phyloP scores from a whole-genome alignment of 1,140 invertebrate species.

The Zophobas morio region DNA sequence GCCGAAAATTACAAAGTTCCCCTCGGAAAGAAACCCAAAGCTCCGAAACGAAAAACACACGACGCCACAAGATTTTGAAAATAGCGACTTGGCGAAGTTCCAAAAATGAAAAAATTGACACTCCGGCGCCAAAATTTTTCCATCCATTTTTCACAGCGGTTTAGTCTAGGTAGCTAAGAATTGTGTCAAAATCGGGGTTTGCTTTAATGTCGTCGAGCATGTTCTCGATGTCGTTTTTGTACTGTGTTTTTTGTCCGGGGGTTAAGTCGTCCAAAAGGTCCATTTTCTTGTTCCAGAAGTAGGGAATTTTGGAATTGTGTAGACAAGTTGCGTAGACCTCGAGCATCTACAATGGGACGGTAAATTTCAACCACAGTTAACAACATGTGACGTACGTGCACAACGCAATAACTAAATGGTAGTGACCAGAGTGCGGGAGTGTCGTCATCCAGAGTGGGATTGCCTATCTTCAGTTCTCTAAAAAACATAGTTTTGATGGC shows the following conservation, averaged over 20 bases:
- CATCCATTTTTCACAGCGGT: too few species aligned
- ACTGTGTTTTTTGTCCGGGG: neutral
- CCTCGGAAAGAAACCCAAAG: too few species aligned
- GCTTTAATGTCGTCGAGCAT: neutral
- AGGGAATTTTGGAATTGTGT: conserved; percentile 65
- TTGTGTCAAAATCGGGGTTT: neutral
- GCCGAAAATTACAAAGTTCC: too few species aligned
- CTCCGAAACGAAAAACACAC: too few species aligned
- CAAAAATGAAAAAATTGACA: too few species aligned
- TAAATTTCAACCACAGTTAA: neutral
- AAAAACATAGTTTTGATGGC: conserved; percentile 69
- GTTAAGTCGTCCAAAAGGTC: conserved; percentile 4
- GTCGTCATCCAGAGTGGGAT: conserved; percentile 42
- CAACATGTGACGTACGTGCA: conserved; percentile 53
- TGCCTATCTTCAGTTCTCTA: conserved; percentile 64
- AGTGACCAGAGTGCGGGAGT: conserved; percentile 66
- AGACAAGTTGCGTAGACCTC: conserved; percentile 66
- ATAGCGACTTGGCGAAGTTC: too few species aligned
- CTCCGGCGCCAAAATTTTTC: too few species aligned
- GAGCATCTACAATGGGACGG: conserved; percentile 55
- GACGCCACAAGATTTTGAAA: too few species aligned
- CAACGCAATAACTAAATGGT: conserved; percentile 65
- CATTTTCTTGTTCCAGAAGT: conserved; percentile 67
- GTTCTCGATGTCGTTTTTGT: neutral
- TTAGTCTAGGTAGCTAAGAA: neutral